Percentiles rank a stretch among this genome's conserved stretches.
Evolutionary conservation across 2,888 invertebrate genomes (phyloP).

Genomic region (Mallateleia sp.): DNA sequence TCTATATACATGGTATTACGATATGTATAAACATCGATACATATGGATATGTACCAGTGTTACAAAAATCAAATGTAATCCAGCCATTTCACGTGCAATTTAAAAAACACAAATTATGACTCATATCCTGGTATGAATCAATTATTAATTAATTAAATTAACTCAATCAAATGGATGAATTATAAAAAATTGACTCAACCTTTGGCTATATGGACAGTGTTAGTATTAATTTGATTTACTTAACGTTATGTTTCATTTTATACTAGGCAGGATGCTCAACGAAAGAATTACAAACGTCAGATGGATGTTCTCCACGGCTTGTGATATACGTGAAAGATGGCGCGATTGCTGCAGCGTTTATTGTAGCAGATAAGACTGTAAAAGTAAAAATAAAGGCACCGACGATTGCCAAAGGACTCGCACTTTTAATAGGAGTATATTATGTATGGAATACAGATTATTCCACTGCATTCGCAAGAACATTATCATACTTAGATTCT

Average conservation of each 20-base stretch:
- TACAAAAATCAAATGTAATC: no score
- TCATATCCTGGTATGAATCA: no score
- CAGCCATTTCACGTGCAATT: no score
- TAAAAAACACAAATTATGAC: no score
- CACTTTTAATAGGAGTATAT: constrained; percentile 42
- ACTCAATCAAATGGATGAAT: background rate
- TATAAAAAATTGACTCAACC: background rate
- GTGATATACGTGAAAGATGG: constrained; percentile 43
- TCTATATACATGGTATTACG: no score
- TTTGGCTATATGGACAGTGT: background rate
- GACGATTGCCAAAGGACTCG: constrained; percentile 13
- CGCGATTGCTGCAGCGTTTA: constrained; percentile 24
- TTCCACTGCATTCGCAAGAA: constrained; percentile 48
- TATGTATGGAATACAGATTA: constrained; percentile 47
- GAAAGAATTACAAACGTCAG: constrained; percentile 39
- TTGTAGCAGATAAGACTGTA: constrained; percentile 47
- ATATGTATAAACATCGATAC: no score
- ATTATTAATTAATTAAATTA: background rate
- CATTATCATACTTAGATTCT: constrained; percentile 39
- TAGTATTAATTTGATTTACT: background rate
- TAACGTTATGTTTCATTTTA: background rate
- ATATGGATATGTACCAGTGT: no score
- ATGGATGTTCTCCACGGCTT: constrained; percentile 34
- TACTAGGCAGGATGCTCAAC: constrained; percentile 48
- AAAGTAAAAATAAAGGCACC: constrained; percentile 41